Evolutionary conservation across 1,140 invertebrate species (phyloP), one percentile per base, ranked within the genome.

Genomic region (Batillaria attramentaria): DNA sequence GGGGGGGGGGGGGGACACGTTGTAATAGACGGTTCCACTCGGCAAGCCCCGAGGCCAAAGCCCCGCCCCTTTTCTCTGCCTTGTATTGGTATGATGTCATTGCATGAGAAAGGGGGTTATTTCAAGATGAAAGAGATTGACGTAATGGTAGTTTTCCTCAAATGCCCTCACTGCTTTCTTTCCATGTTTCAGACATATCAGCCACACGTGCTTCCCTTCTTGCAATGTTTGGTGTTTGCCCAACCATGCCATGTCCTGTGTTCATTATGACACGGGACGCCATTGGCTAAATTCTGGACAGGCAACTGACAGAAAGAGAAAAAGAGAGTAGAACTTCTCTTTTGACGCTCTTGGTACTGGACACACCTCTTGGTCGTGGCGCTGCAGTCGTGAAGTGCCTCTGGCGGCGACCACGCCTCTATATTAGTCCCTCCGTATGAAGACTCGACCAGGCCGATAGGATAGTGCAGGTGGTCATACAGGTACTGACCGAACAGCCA

Each of bases 401-500:
- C 74, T 16, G 79, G 80, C 24, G 85, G 82, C 1, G 84, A 84
- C 88, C 88, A 89, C 16, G 83, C 82, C 39, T 88, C 84, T 3
- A 88, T 78, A 8, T 78, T 69, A 65, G 86, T 89, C 0, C 88
- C 88, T 35, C 86, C 85, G 79, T 81, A 87, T 41, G 77, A 70
- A 16, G 85, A 79, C 16, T 83, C 79, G 6, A 89, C 72, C 37
- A 88, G 77, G 24, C 88, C 87, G 13, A 89, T 85, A 0, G 88
- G 87, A 69, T 84, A 82, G 18, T 82, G 69, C 31, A 86, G 65
- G n/a, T 82, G 77, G 6, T 81, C 33, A 41, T 88, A 83, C 28
- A 89, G 76, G 50, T 83, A 79, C 74, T 84, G 80, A 8, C 83
- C 88, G 77, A 83, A 89, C 42, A 87, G 78, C 83, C 84, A 88